Percentiles rank a stretch among this genome's conserved stretches.
Conservation (phyloP, 2,113 vertebrate species). For the Halcyon senegalensis region DNA sequence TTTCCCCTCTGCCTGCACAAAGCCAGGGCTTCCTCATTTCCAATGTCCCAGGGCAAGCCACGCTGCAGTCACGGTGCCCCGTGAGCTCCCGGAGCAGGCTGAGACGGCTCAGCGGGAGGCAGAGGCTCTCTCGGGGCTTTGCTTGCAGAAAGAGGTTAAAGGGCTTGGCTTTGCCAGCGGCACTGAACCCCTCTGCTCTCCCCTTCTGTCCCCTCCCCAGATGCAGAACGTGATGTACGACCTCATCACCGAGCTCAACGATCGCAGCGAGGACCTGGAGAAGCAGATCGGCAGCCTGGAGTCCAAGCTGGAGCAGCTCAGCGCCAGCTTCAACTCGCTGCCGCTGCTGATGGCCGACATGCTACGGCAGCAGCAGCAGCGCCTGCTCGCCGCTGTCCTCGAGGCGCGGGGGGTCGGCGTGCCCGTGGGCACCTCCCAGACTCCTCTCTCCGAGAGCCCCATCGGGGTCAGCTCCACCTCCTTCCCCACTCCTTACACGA, state of each 20-base stretch:
- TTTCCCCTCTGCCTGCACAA: not conserved
- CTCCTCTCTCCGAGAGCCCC: constrained; percentile 80
- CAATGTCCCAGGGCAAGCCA: not conserved
- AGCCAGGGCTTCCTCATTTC: not conserved
- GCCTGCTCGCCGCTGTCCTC: constrained; percentile 85
- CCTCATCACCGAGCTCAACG: constrained; percentile 96
- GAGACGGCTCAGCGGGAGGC: not conserved
- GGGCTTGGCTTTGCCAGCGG: not conserved
- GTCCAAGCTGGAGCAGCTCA: constrained; percentile 92
- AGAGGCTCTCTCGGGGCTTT: not conserved
- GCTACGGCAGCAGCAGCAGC: constrained; percentile 92
- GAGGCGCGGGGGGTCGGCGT: constrained; percentile 78
- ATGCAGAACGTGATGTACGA: constrained; percentile 99
- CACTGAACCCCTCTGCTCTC: not conserved
- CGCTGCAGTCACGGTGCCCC: not conserved
- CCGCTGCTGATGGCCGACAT: constrained; percentile 90
- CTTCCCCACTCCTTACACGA: constrained; percentile 87
- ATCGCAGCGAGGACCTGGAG: constrained; percentile 97
- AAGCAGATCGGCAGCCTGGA: constrained; percentile 95
- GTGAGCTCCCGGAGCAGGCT: not conserved
- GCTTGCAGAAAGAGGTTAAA: not conserved
- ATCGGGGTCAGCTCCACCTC: constrained; percentile 82
- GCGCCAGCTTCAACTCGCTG: constrained; percentile 86
- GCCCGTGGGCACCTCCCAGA: constrained; percentile 75
- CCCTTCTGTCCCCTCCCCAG: constrained; percentile 64